These are phyloP conservation scores for Bibio marci DNA, from an alignment of 2,888 invertebrate species.

Conservation along the genomic window DNA sequence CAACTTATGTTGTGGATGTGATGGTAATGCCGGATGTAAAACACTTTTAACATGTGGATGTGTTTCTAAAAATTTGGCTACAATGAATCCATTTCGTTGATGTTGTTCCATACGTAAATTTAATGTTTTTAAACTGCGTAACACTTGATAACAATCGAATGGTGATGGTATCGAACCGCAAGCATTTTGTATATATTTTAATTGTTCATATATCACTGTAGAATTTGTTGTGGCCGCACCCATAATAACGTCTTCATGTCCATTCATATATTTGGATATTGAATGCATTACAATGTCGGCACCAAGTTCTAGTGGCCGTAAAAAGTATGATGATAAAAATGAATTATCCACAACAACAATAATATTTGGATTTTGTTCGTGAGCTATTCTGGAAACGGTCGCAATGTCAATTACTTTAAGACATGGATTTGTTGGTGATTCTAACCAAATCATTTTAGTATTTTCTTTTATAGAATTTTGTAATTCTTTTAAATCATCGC, in stretches of 20 bases:
- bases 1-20: slow-evolving; percentile 82
- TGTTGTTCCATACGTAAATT: slow-evolving; percentile 83
- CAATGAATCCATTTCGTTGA: slow-evolving; percentile 52
- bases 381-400: slow-evolving; percentile 2
- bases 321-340: slow-evolving; percentile 78
- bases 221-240: slow-evolving; percentile 66
- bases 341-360: slow-evolving; percentile 76
- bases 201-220: slow-evolving; percentile 46
- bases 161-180: slow-evolving; percentile 84
- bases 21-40: slow-evolving; percentile 66
- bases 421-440: slow-evolving; percentile 9
- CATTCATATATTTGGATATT: slow-evolving; percentile 95
- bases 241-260: slow-evolving; percentile 95
- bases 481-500: slow-evolving; percentile 34
- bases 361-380: slow-evolving; percentile 4
- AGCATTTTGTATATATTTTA: slow-evolving; percentile 62
- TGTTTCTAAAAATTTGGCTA: slow-evolving; percentile 65
- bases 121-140: slow-evolving; percentile 84
- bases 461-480: slow-evolving; percentile 54
- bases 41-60: slow-evolving; percentile 69
- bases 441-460: slow-evolving; percentile 30
- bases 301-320: slow-evolving; percentile 78
- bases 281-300: slow-evolving; percentile 87
- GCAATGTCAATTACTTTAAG: slow-evolving; percentile 7
- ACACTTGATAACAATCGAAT: slow-evolving; percentile 88